These are phyloP conservation scores for Calliopum simillimum DNA, from an alignment of 2,888 invertebrate species.

Conservation along the genomic window DNA sequence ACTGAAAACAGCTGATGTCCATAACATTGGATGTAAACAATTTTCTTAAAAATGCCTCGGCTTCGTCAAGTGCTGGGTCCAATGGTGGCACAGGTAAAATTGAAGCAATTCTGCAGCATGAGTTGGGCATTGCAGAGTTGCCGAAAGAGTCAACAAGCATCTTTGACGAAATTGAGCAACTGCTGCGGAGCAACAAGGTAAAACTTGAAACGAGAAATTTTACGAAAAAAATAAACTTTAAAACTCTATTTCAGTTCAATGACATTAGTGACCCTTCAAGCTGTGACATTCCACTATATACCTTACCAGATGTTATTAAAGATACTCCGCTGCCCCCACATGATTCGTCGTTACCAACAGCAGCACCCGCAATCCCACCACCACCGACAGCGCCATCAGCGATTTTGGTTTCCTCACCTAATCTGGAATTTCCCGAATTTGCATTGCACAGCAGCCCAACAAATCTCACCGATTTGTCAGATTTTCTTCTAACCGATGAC, in stretches of 20 bases:
- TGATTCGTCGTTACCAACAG: neutral
- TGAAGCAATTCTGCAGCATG: conserved; percentile 25
- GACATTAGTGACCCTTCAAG: neutral
- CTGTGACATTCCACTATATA: neutral
- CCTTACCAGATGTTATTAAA: neutral
- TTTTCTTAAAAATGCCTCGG: conserved; percentile 41
- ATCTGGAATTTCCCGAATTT: conserved; percentile 31
- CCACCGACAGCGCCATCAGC: neutral
- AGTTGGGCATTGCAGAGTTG: conserved; percentile 33
- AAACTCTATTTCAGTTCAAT: conserved; percentile 14
- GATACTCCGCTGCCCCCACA: neutral
- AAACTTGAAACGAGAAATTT: neutral
- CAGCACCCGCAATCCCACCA: neutral
- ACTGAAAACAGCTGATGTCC: conserved; percentile 37
- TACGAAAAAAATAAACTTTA: neutral
- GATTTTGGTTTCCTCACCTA: neutral
- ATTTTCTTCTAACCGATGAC: conserved; percentile 46
- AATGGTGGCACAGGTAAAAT: conserved; percentile 11
- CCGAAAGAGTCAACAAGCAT: conserved; percentile 44
- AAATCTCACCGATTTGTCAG: neutral
- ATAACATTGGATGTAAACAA: conserved; percentile 46
- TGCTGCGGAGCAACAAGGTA: conserved; percentile 47
- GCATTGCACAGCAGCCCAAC: neutral
- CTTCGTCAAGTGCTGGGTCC: neutral
- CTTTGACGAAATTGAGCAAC: conserved; percentile 48